phyloP scores from a whole-genome alignment of 2,888 invertebrate species.

The Entomobrya proxima region DNA sequence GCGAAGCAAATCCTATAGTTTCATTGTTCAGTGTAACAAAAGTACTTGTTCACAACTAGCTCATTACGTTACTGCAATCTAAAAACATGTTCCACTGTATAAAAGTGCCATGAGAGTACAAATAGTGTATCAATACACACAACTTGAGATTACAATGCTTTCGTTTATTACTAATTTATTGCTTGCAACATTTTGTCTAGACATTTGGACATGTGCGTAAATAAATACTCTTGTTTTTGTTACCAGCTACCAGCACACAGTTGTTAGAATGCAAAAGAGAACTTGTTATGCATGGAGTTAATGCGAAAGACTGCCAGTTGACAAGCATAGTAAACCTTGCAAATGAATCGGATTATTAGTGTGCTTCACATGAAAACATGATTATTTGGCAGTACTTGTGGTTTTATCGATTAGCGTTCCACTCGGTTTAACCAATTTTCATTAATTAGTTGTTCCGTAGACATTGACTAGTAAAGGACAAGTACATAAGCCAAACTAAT shows the following conservation, averaged over 20 bases:
- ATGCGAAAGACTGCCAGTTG: not conserved
- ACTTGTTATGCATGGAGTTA: not conserved
- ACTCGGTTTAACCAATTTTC: not conserved
- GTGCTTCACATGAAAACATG: constrained; percentile 26
- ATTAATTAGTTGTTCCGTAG: constrained; percentile 18
- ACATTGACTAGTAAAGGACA: not conserved
- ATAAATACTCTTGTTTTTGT: too few relatives aligned
- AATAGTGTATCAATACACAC: not conserved
- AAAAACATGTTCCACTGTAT: too few relatives aligned
- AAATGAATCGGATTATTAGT: not conserved
- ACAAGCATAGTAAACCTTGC: not conserved
- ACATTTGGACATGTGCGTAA: too few relatives aligned
- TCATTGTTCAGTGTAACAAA: too few relatives aligned
- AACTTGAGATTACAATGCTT: not conserved
- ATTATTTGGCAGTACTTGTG: constrained; percentile 24
- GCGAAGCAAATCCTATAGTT: too few relatives aligned
- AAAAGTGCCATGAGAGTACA: too few relatives aligned
- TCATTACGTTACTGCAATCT: too few relatives aligned
- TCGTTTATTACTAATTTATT: constrained; percentile 26
- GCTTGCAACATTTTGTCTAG: not conserved
- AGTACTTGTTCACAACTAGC: too few relatives aligned
- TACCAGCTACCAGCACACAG: too few relatives aligned
- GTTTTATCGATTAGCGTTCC: constrained; percentile 12
- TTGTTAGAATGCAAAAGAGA: not conserved
- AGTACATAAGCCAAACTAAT: not conserved